Evolutionary conservation across 2,888 invertebrate species (phyloP).

Genomic region (Drosophila colorata): DNA sequence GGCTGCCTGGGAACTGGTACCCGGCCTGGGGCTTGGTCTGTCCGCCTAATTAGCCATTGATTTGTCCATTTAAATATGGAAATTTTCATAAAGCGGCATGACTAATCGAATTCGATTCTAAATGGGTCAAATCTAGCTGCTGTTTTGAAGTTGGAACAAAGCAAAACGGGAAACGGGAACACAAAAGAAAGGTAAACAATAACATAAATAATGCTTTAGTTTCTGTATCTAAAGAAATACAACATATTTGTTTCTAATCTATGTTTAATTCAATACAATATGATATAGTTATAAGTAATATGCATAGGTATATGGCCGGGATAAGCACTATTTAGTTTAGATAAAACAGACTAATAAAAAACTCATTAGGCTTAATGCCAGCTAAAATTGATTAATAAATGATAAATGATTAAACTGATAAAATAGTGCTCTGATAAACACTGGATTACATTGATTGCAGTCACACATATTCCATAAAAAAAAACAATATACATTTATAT

Average conservation of each 20-base stretch:
- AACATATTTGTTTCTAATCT: slow-evolving; percentile 5
- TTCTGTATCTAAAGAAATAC: not conserved
- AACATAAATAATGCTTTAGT: not conserved
- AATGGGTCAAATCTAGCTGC: slow-evolving; percentile 49
- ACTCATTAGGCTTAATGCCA: slow-evolving; percentile 26
- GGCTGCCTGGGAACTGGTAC: slow-evolving; percentile 35
- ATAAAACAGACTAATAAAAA: slow-evolving; percentile 24
- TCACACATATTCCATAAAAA: not conserved
- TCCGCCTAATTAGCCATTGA: slow-evolving; percentile 68
- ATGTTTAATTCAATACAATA: not conserved
- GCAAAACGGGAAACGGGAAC: not conserved
- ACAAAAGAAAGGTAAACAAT: slow-evolving; percentile 4
- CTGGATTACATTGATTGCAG: slow-evolving; percentile 32
- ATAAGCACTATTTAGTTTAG: slow-evolving; percentile 44
- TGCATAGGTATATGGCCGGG: slow-evolving; percentile 5
- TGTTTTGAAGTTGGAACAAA: not conserved
- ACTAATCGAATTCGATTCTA: slow-evolving; percentile 57
- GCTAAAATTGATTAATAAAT: slow-evolving; percentile 44
- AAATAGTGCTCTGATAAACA: slow-evolving; percentile 9
- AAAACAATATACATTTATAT: not conserved
- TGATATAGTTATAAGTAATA: not conserved
- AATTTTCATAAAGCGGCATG: slow-evolving; percentile 59
- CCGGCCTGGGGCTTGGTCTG: slow-evolving; percentile 5
- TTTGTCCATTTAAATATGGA: slow-evolving; percentile 72
- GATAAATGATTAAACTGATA: slow-evolving; percentile 35